These are phyloP conservation scores for Echeneis naucrates DNA, from an alignment of 2,797 vertebrate species.

Conservation along the genomic window DNA sequence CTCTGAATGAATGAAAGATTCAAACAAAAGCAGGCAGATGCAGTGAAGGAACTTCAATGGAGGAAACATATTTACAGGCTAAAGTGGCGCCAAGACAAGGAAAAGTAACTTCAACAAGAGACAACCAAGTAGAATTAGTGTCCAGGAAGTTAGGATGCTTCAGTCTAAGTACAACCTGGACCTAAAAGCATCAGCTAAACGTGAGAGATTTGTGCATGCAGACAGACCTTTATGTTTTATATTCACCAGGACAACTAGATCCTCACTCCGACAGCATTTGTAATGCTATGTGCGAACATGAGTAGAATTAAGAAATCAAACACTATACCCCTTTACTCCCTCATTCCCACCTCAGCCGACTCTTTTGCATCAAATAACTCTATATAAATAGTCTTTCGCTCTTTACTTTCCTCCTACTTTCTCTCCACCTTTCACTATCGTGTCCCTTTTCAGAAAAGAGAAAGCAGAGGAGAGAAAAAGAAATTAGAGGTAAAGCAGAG, in stretches of 20 bases:
- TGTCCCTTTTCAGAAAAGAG: constrained; percentile 56
- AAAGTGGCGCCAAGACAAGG: no score
- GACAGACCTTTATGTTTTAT: background rate
- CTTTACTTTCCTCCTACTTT: constrained; percentile 1
- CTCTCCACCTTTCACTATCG: constrained; percentile 32
- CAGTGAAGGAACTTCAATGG: no score
- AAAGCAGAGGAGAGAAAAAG: constrained; percentile 30
- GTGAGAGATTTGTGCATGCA: background rate
- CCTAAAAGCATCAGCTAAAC: background rate
- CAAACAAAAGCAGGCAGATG: no score
- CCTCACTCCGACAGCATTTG: no score
- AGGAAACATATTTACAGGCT: no score
- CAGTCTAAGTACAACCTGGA: no score
- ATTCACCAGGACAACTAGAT: no score
- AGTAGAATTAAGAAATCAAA: no score
- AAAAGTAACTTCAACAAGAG: no score
- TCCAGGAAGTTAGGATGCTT: no score
- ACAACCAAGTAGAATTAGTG: no score
- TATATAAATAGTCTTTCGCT: constrained; percentile 29
- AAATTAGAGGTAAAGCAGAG: constrained; percentile 42
- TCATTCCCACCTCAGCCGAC: constrained; percentile 5
- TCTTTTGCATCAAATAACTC: constrained; percentile 32
- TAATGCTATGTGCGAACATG: background rate
- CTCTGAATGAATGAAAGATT: no score
- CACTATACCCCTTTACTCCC: background rate